Evolutionary conservation across 92 coral and sea anemone genomes (phyloP).

Genomic region (Ricordea florida): DNA sequence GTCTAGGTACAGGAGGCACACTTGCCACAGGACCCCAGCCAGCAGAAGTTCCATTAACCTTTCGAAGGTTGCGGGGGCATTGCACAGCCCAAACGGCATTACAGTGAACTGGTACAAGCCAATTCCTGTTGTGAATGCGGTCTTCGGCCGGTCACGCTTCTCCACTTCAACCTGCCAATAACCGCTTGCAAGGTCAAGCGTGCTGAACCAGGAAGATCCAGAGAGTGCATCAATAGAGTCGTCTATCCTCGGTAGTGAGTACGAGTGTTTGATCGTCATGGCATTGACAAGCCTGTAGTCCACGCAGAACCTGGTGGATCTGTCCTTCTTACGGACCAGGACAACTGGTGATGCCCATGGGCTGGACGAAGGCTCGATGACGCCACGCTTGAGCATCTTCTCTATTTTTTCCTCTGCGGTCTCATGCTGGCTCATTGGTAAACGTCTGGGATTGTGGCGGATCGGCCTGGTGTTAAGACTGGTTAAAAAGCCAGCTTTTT

Average conservation of each 20-base stretch:
- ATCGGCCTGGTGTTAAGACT: no score
- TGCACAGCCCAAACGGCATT: conserved; percentile 20
- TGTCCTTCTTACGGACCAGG: conserved; percentile 11
- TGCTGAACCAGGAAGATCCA: neutral
- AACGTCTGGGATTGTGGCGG: no score
- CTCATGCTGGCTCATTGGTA: no score
- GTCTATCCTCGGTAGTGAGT: neutral
- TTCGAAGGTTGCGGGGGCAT: conserved; percentile 8
- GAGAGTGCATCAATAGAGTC: conserved; percentile 8
- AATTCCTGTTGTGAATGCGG: conserved; percentile 26
- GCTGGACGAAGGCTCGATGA: conserved; percentile 35
- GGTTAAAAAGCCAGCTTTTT: no score
- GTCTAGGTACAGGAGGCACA: conserved; percentile 32
- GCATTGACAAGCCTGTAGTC: neutral
- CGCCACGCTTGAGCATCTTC: conserved; percentile 31
- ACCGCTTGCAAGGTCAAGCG: neutral
- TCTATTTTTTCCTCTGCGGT: conserved; percentile 7
- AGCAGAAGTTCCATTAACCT: conserved; percentile 8
- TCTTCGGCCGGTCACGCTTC: conserved; percentile 1
- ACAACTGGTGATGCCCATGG: conserved; percentile 42
- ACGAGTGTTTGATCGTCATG: conserved; percentile 3
- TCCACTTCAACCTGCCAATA: neutral
- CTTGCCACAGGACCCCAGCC: conserved; percentile 6
- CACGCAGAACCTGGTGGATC: conserved; percentile 10
- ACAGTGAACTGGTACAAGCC: conserved; percentile 23